phyloP scores from a whole-genome alignment of 1,140 invertebrate species.

The Tetramorium parvispinum region DNA sequence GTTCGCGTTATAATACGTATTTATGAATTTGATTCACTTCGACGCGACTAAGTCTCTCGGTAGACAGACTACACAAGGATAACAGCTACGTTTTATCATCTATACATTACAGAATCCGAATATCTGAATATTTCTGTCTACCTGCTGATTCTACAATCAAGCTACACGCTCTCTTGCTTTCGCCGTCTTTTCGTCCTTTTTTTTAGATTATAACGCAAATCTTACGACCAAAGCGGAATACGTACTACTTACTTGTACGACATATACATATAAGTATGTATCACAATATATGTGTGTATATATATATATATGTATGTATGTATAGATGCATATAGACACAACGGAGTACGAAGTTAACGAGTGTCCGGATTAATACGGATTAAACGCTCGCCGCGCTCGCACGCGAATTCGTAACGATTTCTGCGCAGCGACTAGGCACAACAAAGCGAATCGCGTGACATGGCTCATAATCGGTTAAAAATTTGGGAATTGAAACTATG shows the following conservation, averaged over 20 bases:
- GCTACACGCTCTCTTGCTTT: not conserved
- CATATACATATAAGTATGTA: slow-evolving; percentile 45
- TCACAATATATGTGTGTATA: slow-evolving; percentile 43
- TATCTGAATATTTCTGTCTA: slow-evolving; percentile 38
- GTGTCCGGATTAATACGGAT: slow-evolving; percentile 22
- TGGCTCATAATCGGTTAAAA: slow-evolving; percentile 60
- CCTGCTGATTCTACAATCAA: slow-evolving; percentile 21
- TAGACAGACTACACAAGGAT: slow-evolving; percentile 34
- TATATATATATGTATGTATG: slow-evolving; percentile 24
- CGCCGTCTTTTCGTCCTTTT: not conserved
- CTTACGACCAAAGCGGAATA: slow-evolving; percentile 43
- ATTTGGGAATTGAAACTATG: not conserved
- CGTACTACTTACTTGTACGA: slow-evolving; percentile 34
- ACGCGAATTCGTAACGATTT: slow-evolving; percentile 24
- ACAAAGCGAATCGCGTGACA: slow-evolving; percentile 48
- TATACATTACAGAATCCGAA: slow-evolving; percentile 44
- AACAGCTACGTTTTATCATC: slow-evolving; percentile 40
- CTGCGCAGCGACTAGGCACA: slow-evolving; percentile 39
- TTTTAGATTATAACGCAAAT: slow-evolving; percentile 42
- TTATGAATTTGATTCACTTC: slow-evolving; percentile 44
- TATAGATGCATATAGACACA: slow-evolving; percentile 21
- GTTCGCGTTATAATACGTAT: slow-evolving; percentile 2
- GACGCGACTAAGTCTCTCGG: slow-evolving; percentile 10
- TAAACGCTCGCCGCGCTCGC: slow-evolving; percentile 29
- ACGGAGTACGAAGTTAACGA: slow-evolving; percentile 22